Evolutionary conservation across 2,797 vertebrate genomes (phyloP).

Genomic region (Columba guinea): DNA sequence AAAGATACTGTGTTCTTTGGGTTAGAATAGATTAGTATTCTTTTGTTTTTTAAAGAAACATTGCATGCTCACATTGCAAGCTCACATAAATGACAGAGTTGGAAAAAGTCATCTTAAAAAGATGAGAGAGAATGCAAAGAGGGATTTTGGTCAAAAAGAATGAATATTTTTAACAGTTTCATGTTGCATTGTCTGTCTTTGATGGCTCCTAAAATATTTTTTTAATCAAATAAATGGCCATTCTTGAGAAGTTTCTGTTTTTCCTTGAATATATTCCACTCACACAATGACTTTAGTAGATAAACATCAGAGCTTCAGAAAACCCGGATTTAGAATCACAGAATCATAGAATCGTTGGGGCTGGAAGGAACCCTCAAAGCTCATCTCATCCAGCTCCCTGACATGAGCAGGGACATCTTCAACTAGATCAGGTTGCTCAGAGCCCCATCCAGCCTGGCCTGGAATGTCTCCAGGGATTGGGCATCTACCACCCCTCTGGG

Average conservation of each 20-base stretch:
- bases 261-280: not conserved
- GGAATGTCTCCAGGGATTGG: too few species aligned
- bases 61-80: not conserved
- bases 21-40: slow-evolving; percentile 3
- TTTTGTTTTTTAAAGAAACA: slow-evolving; percentile 45
- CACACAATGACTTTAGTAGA: not conserved
- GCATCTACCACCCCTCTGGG: too few species aligned
- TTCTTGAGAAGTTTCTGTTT: not conserved
- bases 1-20: slow-evolving; percentile 11
- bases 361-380: too few species aligned
- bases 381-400: too few species aligned
- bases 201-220: not conserved
- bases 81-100: not conserved
- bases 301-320: not conserved
- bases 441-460: too few species aligned
- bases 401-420: too few species aligned
- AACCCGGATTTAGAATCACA: not conserved
- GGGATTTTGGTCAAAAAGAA: not conserved
- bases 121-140: not conserved
- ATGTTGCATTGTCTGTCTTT: not conserved
- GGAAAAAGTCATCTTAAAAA: not conserved
- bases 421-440: too few species aligned
- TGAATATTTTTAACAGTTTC: slow-evolving; percentile 21
- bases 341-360: too few species aligned
- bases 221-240: not conserved